These are phyloP conservation scores for Prunella fulvescens DNA, from an alignment of 2,113 vertebrate species.

Conservation along the genomic window DNA sequence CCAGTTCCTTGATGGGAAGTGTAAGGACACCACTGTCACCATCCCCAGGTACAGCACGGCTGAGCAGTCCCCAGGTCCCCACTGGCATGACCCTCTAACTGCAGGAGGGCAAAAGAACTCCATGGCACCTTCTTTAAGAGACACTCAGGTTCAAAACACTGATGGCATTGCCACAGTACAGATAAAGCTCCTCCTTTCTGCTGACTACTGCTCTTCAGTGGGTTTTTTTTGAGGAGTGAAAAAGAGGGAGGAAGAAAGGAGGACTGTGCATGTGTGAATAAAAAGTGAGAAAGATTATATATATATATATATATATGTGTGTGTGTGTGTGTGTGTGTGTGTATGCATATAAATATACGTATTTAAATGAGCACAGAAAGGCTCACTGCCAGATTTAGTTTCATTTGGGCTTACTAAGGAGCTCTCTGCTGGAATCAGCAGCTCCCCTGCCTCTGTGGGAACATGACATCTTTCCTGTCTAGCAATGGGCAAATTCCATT, in stretches of 20 bases:
- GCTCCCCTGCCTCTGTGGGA: not conserved
- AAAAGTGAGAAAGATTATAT: not conserved
- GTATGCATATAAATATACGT: rapidly evolving
- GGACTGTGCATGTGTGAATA: not conserved
- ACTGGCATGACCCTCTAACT: not conserved
- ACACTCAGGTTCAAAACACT: not conserved
- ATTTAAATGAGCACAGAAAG: not conserved
- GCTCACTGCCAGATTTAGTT: not conserved
- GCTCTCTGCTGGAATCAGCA: not conserved
- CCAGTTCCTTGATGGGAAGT: not conserved
- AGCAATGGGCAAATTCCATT: not conserved
- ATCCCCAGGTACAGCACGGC: not conserved
- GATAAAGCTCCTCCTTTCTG: not conserved
- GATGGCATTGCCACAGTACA: rapidly evolving
- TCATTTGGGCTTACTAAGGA: not conserved
- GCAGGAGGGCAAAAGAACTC: not conserved
- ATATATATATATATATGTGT: rapidly evolving
- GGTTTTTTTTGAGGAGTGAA: not conserved
- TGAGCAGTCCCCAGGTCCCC: not conserved
- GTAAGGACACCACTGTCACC: not conserved
- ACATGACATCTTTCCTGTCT: not conserved
- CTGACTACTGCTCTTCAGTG: not conserved
- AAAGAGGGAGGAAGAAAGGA: not conserved
- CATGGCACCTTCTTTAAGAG: not conserved
- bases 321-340: rapidly evolving